These are phyloP conservation scores for Tragulus kanchil DNA, from an alignment of 2,113 vertebrate species.

Conservation along the genomic window DNA sequence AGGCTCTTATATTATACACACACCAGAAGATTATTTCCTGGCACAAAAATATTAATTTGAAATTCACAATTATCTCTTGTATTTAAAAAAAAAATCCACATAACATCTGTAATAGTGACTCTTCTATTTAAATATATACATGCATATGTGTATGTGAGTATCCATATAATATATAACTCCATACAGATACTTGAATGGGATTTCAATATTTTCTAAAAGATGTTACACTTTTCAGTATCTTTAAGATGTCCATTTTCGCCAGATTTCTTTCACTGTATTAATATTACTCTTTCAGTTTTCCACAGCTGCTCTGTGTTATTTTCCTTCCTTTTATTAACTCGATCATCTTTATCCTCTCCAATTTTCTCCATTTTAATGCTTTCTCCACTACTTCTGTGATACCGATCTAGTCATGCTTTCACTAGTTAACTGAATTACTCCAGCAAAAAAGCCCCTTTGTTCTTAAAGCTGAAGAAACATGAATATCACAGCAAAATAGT, in stretches of 20 bases:
- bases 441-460: background rate
- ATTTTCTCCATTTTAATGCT: background rate
- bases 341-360: background rate
- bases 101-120: background rate
- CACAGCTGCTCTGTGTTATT: background rate
- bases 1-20: background rate
- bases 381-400: background rate
- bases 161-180: background rate
- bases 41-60: conserved; percentile 13
- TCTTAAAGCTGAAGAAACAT: background rate
- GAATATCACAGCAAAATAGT: background rate
- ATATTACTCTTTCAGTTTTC: background rate
- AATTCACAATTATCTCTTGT: background rate
- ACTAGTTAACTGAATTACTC: background rate
- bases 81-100: background rate
- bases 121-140: background rate
- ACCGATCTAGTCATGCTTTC: background rate
- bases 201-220: background rate
- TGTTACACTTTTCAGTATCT: background rate
- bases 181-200: background rate
- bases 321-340: background rate
- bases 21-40: background rate
- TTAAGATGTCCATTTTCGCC: background rate
- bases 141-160: background rate
- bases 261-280: background rate